Base-by-base conservation (phyloP, 2,797 vertebrate genomes). In the Dipus sagitta region DNA sequence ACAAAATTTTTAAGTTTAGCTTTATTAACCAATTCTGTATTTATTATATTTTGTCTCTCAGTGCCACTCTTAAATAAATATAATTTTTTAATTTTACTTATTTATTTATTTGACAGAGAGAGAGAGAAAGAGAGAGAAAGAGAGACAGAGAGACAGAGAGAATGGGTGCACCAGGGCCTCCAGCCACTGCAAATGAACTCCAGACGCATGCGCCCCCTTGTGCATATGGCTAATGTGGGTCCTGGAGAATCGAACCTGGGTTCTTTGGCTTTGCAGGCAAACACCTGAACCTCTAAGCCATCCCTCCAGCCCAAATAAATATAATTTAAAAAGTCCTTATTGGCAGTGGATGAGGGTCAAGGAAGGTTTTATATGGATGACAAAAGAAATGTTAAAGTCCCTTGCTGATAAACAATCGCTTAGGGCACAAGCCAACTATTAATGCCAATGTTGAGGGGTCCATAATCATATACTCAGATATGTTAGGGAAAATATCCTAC, bases 401-500 rank as follows among this genome's bases (percentile, higher is more conserved):
- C 32, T 92, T 38, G 30, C 28, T 89, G 38, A 68, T 42, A 52
- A 7, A 47, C 6, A 72, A 1, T 64, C 67, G 77, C 64, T 72
- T 1, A 38, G 64, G 38, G 47, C 23, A 28, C 72, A 15, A 12
- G 62, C 13, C 8, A 65, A n/a, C 64, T 65, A 34, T 79, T 14
- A 2, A 65, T 72, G 62, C 23, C 70, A 67, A 34, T 92, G 21
- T 21, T 79, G 60, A 79, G 18, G 11, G 34, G 60, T 10, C 74
- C 24, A n/a, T 78, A 34, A 47, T 26, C 58, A 93, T 26, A 74
- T 64, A 88, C 62, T 86, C 42, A 93, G 81, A 82, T 3, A 3
- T 58, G 92, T 93, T 82, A 67, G 76, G 76, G 34, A 74, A 81
- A 86, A 75, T 85, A 65, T 78, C 20, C 18, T 64, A 82, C 4